Base-by-base conservation (phyloP, 1,140 invertebrate genomes). In the Drosophila rhopaloa region DNA sequence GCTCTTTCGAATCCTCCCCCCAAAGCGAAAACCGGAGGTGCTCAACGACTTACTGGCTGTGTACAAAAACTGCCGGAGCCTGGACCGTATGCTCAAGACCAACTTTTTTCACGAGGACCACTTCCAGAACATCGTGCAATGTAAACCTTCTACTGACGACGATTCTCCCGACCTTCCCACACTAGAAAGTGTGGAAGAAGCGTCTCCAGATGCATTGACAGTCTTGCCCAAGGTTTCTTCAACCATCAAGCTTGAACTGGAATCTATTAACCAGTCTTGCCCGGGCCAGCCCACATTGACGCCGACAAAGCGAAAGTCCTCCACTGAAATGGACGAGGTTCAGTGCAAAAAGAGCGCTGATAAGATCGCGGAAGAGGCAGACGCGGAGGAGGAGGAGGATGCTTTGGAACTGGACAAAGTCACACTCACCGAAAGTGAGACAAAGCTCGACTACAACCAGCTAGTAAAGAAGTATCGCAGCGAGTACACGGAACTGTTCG, bases 11-110 rank as follows among this genome's bases (percentile, higher is more conserved):
- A 94, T 95, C 47, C 95, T 96, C 83, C 95, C 96, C 6, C 93
- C 94, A 4, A 81, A 96, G 13, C 96, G 32, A 94, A 97, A 92
- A 96, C 94, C 54, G 94, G 65, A 53, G 32, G 55, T 90, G 6
- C 47, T 90, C 10, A 48, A 60, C 51, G 79, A 85, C 50, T 92
- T 98, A 14, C 91, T 98, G 16, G 94, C 95, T 70, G 95, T 97
- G 24, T 98, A 97, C 83, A 97, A 97, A 92, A 96, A 97, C 91
- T 97, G 96, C 79, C 95, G 96, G 57, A 97, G 95, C 76, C 94
- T 98, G 90, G 97, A 98, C 91, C 95, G 96, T 76, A 92, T 97
- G 5, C 96, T 98, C 94, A 96, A 96, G 41, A 97, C 97, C 0
- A 95, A 95, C 1, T 97, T 97, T 93, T 98, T 98, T 89, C 95